A percentile compares a stretch with the other conserved stretches of the same genome.
These are phyloP conservation scores for Rhabdomys dilectus DNA, from an alignment of 2,113 vertebrate genomes.

Conservation along the genomic window DNA sequence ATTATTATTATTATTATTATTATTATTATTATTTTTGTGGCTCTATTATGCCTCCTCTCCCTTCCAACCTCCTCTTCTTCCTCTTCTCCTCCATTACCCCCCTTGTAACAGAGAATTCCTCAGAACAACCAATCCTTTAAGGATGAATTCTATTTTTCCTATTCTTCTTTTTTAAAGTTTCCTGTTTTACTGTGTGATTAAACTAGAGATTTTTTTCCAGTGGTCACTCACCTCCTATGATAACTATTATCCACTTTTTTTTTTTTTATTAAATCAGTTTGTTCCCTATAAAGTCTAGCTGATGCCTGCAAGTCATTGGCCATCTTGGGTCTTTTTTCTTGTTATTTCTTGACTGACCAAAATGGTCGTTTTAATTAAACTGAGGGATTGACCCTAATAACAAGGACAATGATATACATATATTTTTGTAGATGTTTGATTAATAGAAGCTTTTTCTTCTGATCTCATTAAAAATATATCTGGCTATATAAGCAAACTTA, in stretches of 20 bases:
- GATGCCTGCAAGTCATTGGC: too few relatives aligned
- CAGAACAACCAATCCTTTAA: background rate
- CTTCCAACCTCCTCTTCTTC: background rate
- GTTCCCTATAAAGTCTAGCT: background rate
- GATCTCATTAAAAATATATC: background rate
- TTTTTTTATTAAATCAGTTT: background rate
- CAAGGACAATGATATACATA: background rate
- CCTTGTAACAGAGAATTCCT: too few relatives aligned
- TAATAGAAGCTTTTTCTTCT: background rate
- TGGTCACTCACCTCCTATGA: background rate
- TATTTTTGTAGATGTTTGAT: background rate
- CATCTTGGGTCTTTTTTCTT: background rate
- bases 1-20: too few relatives aligned
- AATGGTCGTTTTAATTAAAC: background rate
- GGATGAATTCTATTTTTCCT: background rate
- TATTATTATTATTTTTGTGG: background rate
- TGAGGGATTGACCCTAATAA: background rate
- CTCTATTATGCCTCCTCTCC: background rate
- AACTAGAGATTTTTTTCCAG: background rate
- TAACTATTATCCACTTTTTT: background rate
- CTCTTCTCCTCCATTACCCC: too few relatives aligned
- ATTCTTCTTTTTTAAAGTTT: background rate
- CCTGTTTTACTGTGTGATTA: background rate
- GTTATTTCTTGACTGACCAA: background rate
- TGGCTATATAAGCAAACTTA: background rate